These are phyloP conservation scores for Uloborus plumipes DNA, from an alignment of 2,888 invertebrate species.

Conservation along the genomic window DNA sequence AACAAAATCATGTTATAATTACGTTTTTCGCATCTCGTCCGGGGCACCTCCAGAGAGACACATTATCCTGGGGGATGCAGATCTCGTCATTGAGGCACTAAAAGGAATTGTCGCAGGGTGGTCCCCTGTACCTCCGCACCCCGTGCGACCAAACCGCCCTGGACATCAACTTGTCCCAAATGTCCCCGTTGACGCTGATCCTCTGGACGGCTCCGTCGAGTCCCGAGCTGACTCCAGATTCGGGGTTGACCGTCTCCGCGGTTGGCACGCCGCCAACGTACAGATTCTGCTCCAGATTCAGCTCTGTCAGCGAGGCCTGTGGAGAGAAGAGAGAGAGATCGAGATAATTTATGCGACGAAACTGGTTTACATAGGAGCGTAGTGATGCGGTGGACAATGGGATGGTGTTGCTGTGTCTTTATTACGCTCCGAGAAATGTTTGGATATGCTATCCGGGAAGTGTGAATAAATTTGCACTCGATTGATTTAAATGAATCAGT, in stretches of 20 bases:
- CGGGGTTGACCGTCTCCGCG: slow-evolving; percentile 72
- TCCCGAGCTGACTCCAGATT: slow-evolving; percentile 74
- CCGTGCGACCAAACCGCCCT: slow-evolving; percentile 71
- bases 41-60: slow-evolving; percentile 84
- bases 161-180: slow-evolving; percentile 73
- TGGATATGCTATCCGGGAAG: too few relatives aligned
- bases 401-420: too few relatives aligned
- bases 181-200: slow-evolving; percentile 83
- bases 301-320: slow-evolving; percentile 82
- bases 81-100: slow-evolving; percentile 82
- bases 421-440: too few relatives aligned
- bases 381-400: too few relatives aligned
- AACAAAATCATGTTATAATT: too few relatives aligned
- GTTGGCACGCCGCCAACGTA: slow-evolving; percentile 80
- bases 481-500: too few relatives aligned
- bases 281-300: slow-evolving; percentile 85
- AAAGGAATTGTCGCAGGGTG: slow-evolving; percentile 72
- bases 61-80: slow-evolving; percentile 84
- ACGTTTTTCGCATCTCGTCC: slow-evolving; percentile 82
- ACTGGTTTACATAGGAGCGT: background rate
- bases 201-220: slow-evolving; percentile 88
- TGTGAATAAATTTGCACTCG: too few relatives aligned
- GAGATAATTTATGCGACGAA: slow-evolving; percentile 1
- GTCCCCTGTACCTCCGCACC: slow-evolving; percentile 74
- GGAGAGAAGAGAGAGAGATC: background rate